Conservation (phyloP, 1,140 invertebrate genomes). For the Musca domestica region DNA sequence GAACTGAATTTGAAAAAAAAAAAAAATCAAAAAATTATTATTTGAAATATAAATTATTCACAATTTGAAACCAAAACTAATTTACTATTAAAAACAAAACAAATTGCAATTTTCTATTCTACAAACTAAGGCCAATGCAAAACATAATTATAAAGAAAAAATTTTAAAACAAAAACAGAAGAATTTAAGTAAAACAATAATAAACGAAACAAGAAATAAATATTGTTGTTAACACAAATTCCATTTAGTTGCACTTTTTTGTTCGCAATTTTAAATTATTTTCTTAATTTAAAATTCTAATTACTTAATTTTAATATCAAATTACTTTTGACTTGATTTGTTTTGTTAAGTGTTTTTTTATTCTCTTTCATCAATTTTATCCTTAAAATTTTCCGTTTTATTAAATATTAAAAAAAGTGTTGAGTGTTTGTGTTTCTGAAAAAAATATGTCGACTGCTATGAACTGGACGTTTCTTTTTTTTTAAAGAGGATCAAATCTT, state of each 20-base stretch:
- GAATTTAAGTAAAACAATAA: neutral
- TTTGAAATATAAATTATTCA: constrained; percentile 14
- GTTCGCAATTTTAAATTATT: constrained; percentile 6
- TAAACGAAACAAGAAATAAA: neutral
- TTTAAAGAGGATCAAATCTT: no score
- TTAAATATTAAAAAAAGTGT: no score
- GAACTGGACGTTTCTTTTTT: no score
- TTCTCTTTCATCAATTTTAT: no score
- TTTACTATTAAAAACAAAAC: constrained; percentile 2
- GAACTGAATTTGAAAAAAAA: constrained; percentile 8
- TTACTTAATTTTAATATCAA: no score
- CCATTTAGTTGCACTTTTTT: constrained; percentile 26
- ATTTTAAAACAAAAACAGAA: neutral
- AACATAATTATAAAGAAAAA: constrained; percentile 9
- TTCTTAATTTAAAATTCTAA: no score
- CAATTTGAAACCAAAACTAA: neutral
- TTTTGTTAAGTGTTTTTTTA: no score
- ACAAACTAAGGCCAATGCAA: constrained; percentile 1
- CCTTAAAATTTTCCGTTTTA: no score
- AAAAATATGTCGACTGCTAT: no score
- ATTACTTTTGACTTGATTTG: no score
- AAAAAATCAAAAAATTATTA: constrained; percentile 5
- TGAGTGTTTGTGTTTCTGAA: no score
- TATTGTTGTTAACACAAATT: constrained; percentile 11
- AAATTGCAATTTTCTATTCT: neutral